These are phyloP conservation scores for Conus canariensis DNA, from an alignment of 2,888 invertebrate genomes.

Conservation along the genomic window DNA sequence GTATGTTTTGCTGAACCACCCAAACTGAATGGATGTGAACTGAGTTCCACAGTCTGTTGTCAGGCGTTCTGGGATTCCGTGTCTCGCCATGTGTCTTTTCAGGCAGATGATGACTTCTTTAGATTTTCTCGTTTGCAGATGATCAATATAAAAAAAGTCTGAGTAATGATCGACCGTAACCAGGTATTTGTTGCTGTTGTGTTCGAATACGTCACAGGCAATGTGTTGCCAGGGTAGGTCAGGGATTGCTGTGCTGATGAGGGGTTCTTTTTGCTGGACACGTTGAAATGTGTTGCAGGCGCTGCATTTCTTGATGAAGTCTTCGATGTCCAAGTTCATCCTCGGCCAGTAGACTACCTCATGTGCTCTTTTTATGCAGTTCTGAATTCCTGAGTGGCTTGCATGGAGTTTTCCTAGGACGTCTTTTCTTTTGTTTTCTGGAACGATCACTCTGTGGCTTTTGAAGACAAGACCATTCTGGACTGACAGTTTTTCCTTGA, in stretches of 20 bases:
- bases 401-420: too few species aligned
- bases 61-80: background rate
- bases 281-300: too few species aligned
- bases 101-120: background rate
- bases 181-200: background rate
- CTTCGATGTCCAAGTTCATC: too few species aligned
- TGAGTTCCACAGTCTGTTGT: slow-evolving; percentile 4
- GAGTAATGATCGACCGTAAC: background rate
- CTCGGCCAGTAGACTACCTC: too few species aligned
- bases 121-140: background rate
- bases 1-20: background rate
- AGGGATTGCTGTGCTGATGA: background rate
- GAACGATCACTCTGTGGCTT: too few species aligned
- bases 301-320: too few species aligned
- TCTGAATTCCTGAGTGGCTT: too few species aligned
- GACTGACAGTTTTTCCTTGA: too few species aligned
- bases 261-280: too few species aligned
- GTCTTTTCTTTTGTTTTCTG: too few species aligned
- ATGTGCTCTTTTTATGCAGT: too few species aligned
- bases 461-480: too few species aligned
- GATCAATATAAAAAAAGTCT: slow-evolving; percentile 7
- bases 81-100: slow-evolving; percentile 1
- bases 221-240: slow-evolving; percentile 18
- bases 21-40: background rate
- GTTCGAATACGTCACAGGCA: background rate